Evolutionary conservation across 2,888 invertebrate genomes (phyloP), one percentile per base, ranked within the genome.

Genomic region (Nipponacmea schrenckii): DNA sequence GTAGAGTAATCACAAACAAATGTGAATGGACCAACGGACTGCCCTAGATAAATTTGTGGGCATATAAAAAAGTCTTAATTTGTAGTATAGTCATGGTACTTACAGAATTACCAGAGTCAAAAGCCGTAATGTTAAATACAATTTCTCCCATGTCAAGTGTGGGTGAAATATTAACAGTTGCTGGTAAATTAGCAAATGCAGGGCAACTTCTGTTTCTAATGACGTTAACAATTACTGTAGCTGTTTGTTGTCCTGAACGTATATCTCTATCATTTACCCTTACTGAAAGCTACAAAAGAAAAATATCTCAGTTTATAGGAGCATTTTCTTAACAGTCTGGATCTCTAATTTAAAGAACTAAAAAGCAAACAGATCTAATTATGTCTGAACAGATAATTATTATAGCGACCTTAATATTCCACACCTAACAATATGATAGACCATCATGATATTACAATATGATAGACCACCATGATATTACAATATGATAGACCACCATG

Each of bases 181-280:
- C 70, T 5, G 83, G 83, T 24, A 83, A 75, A 70, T 83, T 82
- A 56, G 64, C 68, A 74, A 83, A 83, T n/a, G 77, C 64, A 0
- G 84, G 84, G 68, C 82, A 81, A 72, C 79, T 77, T 45, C 64
- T 69, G 73, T 84, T 84, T 8, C 83, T 73, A 20, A 80, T 73
- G 8, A 84, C 81, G 62, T 72, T 81, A 50, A 87, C 79, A 1
- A 76, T 76, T 10, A 86, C 82, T 24, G 76, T 80, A 3, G 86
- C 84, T 44, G 7, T 5, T 10, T 39, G 39, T 27, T 66, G 71
- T 0, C 70, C 56, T 8, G 74, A 73, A 27, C 85, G 85, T 5
- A 75, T 73, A 10, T 85, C 85, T 48, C 77, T 70, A 71, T 87
- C 87, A 24, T 66, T 74, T 1, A 79, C 79, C 31, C 73, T 62